Evolutionary conservation across 2,113 vertebrate species (phyloP), one percentile per base, ranked within the genome.

Genomic region (Hemiprocne comata): DNA sequence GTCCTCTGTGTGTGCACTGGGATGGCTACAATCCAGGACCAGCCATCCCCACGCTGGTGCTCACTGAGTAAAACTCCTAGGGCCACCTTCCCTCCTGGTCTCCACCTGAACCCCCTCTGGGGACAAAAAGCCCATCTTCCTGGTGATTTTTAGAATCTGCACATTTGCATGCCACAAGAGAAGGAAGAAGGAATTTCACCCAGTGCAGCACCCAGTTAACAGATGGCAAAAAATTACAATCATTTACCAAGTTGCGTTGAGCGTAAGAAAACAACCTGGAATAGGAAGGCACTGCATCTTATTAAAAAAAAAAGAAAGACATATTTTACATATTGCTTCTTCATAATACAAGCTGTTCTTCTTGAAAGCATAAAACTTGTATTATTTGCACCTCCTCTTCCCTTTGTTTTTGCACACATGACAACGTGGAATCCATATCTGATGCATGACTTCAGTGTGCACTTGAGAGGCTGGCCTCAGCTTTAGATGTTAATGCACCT

Each of bases 211-310:
- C 73, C 38, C 75, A 53, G 62, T 90, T 62, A 54, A 66, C 80
- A 92, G 94, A 82, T 17, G 65, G 91, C 79, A 70, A 74, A 70
- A 93, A 93, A 91, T 42, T 31, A 16, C 79, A 58, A 73, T 38
- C 46, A 14, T 66, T 88, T 85, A 54, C 92, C 42, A 3, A 13
- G 0, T 3, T 65, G 54, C 5, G 4, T 6, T 76, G 82, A 44
- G 62, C 62, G 89, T 53, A 46, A 48, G 67, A 72, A 91, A 93
- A 94, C 71, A 85, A 79, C 66, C 34, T 3, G 5, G 54, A 77
- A 74, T 20, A n/a, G 0, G 1, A 38, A 73, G n/a, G 69, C 80
- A 54, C 51, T 66, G 29, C 74, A 85, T 86, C 87, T 82, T 34
- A 53, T 53, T 53, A 23, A 26, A 77, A 89, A 93, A 67, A 9